A percentile compares a stretch with the other conserved stretches of the same genome.
These are phyloP conservation scores for Gephyroberyx darwinii DNA, from an alignment of 2,797 vertebrate species.

Conservation along the genomic window DNA sequence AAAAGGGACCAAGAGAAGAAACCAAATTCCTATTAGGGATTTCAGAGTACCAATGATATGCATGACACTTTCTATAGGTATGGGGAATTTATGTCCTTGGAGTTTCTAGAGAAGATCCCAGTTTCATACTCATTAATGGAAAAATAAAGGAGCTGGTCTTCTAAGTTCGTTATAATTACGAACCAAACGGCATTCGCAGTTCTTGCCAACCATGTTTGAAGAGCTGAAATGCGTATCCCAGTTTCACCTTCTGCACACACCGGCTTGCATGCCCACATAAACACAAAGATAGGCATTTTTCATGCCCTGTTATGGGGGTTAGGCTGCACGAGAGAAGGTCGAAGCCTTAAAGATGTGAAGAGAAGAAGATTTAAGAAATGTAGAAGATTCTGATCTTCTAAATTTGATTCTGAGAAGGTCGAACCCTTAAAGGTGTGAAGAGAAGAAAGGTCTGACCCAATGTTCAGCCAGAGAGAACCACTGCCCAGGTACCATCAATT, in stretches of 20 bases:
- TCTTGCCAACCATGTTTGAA: too few species aligned
- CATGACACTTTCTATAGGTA: neutral
- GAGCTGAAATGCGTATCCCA: neutral
- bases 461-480: slow-evolving; percentile 3
- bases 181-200: too few species aligned
- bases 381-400: too few species aligned
- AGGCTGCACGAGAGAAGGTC: neutral
- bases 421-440: neutral
- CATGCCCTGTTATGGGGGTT: neutral
- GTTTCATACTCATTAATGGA: neutral
- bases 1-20: slow-evolving; percentile 24
- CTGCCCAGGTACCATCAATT: slow-evolving; percentile 11
- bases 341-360: neutral
- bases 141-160: too few species aligned
- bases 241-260: neutral
- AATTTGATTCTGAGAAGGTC: too few species aligned
- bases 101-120: neutral
- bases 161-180: too few species aligned
- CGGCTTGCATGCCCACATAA: neutral
- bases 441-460: slow-evolving; percentile 4
- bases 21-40: neutral
- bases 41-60: neutral
- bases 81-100: neutral
- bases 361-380: too few species aligned
- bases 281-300: neutral